These are phyloP conservation scores for Proisotoma minuta DNA, from an alignment of 2,888 invertebrate species.

Conservation along the genomic window DNA sequence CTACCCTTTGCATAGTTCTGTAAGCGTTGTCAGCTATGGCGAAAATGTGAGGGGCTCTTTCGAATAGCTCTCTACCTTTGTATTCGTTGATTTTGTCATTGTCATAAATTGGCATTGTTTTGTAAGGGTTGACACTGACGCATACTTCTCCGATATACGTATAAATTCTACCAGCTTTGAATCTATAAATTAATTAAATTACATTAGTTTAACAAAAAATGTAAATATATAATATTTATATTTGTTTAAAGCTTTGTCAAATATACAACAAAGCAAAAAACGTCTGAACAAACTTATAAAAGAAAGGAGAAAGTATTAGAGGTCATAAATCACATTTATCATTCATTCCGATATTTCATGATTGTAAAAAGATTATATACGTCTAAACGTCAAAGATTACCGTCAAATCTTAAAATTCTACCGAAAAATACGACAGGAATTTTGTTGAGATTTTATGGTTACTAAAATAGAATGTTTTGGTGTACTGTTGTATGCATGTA, in stretches of 20 bases:
- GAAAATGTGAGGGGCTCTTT: slow-evolving; percentile 93
- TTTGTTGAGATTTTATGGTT: too few species aligned
- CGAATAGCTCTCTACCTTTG: slow-evolving; percentile 90
- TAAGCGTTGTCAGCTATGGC: slow-evolving; percentile 96
- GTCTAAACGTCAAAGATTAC: too few species aligned
- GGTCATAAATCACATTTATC: too few species aligned
- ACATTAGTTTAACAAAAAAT: slow-evolving; percentile 10
- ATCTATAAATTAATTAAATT: slow-evolving; percentile 60
- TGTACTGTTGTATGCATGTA: too few species aligned
- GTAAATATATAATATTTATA: not conserved
- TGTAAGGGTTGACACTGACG: slow-evolving; percentile 96
- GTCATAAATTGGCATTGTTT: slow-evolving; percentile 85
- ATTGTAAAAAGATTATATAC: too few species aligned
- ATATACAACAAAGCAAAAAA: not conserved
- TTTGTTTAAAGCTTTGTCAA: not conserved
- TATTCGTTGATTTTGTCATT: slow-evolving; percentile 80
- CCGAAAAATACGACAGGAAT: too few species aligned
- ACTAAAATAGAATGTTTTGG: too few species aligned
- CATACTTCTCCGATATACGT: slow-evolving; percentile 98
- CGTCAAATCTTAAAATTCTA: too few species aligned
- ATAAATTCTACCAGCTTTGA: slow-evolving; percentile 85
- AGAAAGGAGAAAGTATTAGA: too few species aligned
- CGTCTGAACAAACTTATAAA: not conserved
- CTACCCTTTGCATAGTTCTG: slow-evolving; percentile 82
- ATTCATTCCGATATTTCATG: too few species aligned